Percentiles rank a stretch among this genome's conserved stretches.
These are phyloP conservation scores for Trichosurus vulpecula DNA, from an alignment of 2,797 vertebrate genomes.

Conservation along the genomic window DNA sequence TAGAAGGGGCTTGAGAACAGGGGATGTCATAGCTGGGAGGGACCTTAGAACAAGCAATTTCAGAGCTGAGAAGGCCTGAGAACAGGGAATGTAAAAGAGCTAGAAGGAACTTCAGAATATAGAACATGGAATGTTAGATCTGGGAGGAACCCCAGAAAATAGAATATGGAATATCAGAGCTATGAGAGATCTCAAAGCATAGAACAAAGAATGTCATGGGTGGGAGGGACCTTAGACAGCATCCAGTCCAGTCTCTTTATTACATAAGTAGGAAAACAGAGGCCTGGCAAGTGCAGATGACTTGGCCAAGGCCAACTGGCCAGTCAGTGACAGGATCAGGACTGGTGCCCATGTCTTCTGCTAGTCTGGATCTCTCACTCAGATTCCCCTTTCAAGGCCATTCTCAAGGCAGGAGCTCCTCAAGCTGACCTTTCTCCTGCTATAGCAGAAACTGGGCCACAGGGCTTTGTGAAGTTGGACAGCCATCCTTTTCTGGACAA, in stretches of 20 bases:
- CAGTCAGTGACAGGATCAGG: conserved; percentile 9
- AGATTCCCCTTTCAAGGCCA: not conserved
- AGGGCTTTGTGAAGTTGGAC: not conserved
- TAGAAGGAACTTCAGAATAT: not conserved
- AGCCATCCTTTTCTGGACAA: conserved; percentile 36
- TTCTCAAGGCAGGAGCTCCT: not conserved
- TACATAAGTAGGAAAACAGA: conserved; percentile 38
- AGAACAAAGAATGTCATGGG: not conserved
- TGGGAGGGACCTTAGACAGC: not conserved
- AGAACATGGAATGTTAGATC: not conserved
- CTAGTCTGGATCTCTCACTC: conserved; percentile 6
- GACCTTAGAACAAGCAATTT: too few species aligned
- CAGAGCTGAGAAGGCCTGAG: too few species aligned
- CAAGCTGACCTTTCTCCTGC: not conserved
- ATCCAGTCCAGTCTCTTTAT: not conserved
- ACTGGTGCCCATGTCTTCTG: not conserved
- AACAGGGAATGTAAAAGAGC: not conserved
- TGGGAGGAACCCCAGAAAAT: not conserved
- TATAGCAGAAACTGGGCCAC: not conserved
- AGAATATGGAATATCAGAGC: not conserved
- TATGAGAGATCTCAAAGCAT: not conserved
- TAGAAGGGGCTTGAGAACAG: too few species aligned
- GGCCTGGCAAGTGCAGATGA: not conserved
- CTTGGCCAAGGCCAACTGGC: conserved; percentile 5
- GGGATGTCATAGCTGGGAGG: too few species aligned